Evolutionary conservation across 2,888 invertebrate genomes (phyloP), one percentile per base, ranked within the genome.

Genomic region (Sphinx pinastri): DNA sequence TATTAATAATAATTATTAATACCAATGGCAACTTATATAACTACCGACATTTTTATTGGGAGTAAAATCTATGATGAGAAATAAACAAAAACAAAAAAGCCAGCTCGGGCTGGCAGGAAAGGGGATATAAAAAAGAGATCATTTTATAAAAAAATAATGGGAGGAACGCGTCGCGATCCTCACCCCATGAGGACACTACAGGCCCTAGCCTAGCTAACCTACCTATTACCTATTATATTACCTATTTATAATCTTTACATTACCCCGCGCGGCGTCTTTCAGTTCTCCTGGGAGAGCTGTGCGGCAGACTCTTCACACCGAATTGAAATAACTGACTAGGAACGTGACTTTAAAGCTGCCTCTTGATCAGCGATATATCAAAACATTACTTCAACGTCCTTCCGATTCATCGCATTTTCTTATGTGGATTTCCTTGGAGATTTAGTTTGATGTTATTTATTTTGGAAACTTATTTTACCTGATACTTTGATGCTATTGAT

Each of bases 301-400:
- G 81, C 83, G 79, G 81, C 82, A 82, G 79, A 78, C 81, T 84
- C 83, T 87, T 63, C 79, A 74, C 82, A 79, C 83, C 83, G 86
- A 91, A 91, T 91, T 88, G 90, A 91, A 91, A 92, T 90, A 88
- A 88, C 87, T 86, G 83, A 77, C 63, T 47, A 25, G 12, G 47
- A 88, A 91, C 90, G 91, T 92, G 92, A 91, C 88, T 89, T 86
- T 88, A 89, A 86, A 87, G 86, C 86, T 84, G 83, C 84, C 84
- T 79, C 80, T 82, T 86, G 84, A 86, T 85, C 81, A 81, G 86
- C 82, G 81, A 86, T 84, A 88, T 87, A 84, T 83, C 85, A 83
- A 86, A 88, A 89, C 88, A 89, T 92, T 88, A 88, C 88, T 83
- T 79, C 81, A 80, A 80, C 82, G 84, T 83, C 85, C 49, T 47